These are phyloP conservation scores for Sitobion miscanthi DNA, from an alignment of 1,140 invertebrate genomes.

Conservation along the genomic window DNA sequence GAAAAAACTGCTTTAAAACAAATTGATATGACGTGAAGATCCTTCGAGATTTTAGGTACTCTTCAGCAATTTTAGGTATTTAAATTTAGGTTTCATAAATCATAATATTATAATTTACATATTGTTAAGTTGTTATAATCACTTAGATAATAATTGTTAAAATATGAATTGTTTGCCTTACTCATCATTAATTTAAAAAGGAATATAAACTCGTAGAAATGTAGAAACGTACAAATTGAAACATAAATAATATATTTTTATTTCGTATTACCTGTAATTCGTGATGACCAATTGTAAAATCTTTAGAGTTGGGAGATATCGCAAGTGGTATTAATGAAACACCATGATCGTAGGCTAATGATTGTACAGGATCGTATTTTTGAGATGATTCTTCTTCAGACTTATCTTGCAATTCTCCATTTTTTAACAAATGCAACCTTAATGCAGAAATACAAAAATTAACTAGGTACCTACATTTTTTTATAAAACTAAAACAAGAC, in stretches of 20 bases:
- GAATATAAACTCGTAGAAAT: not conserved
- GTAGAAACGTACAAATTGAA: not conserved
- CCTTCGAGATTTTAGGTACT: not conserved
- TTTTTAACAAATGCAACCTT: conserved; percentile 1
- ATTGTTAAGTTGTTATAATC: no score
- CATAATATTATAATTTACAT: no score
- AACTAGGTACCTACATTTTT: not conserved
- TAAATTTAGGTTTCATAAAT: no score
- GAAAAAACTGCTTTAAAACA: not conserved
- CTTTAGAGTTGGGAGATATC: not conserved
- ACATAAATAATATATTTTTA: not conserved
- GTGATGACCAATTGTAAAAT: conserved; percentile 73
- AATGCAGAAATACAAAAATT: not conserved
- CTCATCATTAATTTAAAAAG: not conserved
- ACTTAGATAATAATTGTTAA: not conserved
- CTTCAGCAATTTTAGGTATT: not conserved
- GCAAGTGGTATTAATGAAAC: conserved; percentile 78
- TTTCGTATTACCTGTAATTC: conserved; percentile 71
- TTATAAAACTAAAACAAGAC: not conserved
- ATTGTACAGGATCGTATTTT: conserved; percentile 73
- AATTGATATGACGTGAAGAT: not conserved
- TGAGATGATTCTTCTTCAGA: not conserved
- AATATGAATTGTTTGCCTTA: not conserved
- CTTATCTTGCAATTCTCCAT: not conserved
- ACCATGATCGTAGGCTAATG: conserved; percentile 82